Percentiles rank a stretch among this genome's conserved stretches.
Evolutionary conservation across 2,113 vertebrate genomes (phyloP).

Genomic region (Salvelinus alpinus): DNA sequence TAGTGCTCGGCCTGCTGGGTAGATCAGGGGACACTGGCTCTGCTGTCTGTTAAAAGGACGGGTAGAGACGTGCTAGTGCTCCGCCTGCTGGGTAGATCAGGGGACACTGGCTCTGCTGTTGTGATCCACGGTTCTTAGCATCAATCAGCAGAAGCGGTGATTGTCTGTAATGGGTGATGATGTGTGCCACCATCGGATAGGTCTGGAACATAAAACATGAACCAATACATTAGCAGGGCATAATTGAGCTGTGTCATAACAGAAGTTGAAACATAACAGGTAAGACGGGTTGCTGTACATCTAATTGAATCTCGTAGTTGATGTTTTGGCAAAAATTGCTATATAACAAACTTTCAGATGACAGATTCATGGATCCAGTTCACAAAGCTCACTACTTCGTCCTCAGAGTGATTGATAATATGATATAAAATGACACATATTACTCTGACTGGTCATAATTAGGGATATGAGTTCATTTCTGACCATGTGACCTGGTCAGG

Average conservation of each 20-base stretch:
- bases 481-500: neutral
- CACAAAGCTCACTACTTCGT: neutral
- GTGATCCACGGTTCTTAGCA: conserved; percentile 83
- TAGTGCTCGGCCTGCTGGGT: conserved; percentile 71
- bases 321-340: neutral
- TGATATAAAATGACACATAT: neutral
- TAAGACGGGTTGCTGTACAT: too few species aligned
- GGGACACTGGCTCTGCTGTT: conserved; percentile 85
- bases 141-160: conserved; percentile 91
- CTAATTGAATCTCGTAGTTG: too few species aligned
- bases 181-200: conserved; percentile 83
- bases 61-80: conserved; percentile 65
- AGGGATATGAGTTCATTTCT: neutral
- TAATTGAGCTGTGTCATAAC: neutral
- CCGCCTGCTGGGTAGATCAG: conserved; percentile 77
- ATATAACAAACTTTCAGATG: neutral
- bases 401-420: neutral
- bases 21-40: conserved; percentile 85
- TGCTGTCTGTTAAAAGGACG: conserved; percentile 57
- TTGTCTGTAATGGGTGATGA: conserved; percentile 86
- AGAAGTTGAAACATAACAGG: neutral
- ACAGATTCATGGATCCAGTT: neutral
- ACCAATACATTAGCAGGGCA: conserved; percentile 30
- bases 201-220: conserved; percentile 48
- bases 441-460: neutral